phyloP scores from a whole-genome alignment of 1,140 invertebrate species.

The Bilobella aurantiaca region DNA sequence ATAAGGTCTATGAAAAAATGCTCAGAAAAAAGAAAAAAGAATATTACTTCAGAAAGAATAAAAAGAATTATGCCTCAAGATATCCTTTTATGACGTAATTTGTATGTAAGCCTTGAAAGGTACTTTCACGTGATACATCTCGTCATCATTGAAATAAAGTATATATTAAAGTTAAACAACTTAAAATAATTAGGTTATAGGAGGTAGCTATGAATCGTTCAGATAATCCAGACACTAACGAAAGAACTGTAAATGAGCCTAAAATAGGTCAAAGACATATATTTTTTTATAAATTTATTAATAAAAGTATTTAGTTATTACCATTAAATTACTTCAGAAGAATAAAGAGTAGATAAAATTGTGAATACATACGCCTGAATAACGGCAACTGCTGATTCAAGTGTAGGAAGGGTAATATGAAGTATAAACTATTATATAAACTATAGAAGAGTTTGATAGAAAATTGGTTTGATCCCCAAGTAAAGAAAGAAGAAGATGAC shows the following conservation, averaged over 20 bases:
- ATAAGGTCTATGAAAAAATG: constrained; percentile 53
- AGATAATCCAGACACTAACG: constrained; percentile 41
- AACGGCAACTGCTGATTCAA: constrained; percentile 45
- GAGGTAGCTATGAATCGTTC: constrained; percentile 45
- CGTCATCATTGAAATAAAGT: constrained; percentile 53
- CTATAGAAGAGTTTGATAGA: constrained; percentile 29
- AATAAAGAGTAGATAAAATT: constrained; percentile 44
- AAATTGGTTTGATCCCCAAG: constrained; percentile 43
- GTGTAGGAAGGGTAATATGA: constrained; percentile 45
- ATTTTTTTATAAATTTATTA: constrained; percentile 21
- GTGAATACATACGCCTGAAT: constrained; percentile 50
- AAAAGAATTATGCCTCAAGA: constrained; percentile 52
- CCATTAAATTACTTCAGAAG: constrained; percentile 41
- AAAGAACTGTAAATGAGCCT: constrained; percentile 41
- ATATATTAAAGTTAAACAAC: constrained; percentile 42
- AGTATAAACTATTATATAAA: constrained; percentile 40
- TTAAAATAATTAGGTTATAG: constrained; percentile 41
- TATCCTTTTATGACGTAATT: constrained; percentile 43
- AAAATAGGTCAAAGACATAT: constrained; percentile 48
- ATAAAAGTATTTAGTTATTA: background rate
- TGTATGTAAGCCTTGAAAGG: constrained; percentile 43
- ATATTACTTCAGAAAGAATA: constrained; percentile 53
- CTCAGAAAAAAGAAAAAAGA: constrained; percentile 53
- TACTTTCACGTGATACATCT: constrained; percentile 41
- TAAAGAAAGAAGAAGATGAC: constrained; percentile 50